These are phyloP conservation scores for Ptilodon capucinus DNA, from an alignment of 2,888 invertebrate genomes.

Conservation along the genomic window DNA sequence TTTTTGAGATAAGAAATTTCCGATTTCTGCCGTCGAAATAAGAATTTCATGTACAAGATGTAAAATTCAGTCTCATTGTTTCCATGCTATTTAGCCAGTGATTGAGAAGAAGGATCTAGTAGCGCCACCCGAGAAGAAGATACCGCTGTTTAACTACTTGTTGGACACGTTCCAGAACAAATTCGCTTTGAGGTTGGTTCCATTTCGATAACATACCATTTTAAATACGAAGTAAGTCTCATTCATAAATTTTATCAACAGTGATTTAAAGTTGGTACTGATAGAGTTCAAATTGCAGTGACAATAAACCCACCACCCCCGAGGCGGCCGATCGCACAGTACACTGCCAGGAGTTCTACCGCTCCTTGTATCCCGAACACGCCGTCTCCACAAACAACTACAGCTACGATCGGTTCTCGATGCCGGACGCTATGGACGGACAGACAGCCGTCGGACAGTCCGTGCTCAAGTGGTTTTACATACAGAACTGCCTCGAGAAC, in stretches of 20 bases:
- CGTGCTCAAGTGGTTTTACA: constrained; percentile 60
- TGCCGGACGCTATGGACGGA: constrained; percentile 39
- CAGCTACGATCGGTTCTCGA: constrained; percentile 61
- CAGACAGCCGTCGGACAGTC: constrained; percentile 36
- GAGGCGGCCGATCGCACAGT: constrained; percentile 36
- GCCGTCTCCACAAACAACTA: constrained; percentile 39
- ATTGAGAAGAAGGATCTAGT: constrained; percentile 77
- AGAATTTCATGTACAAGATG: too few species aligned
- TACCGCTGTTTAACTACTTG: constrained; percentile 62
- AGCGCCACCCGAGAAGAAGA: constrained; percentile 53
- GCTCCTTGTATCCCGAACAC: constrained; percentile 53
- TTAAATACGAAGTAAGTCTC: too few species aligned
- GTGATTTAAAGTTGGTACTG: neutral
- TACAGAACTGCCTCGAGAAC: constrained; percentile 53
- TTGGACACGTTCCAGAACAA: constrained; percentile 64
- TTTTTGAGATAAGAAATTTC: too few species aligned
- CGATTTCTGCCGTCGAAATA: too few species aligned
- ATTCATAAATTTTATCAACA: too few species aligned
- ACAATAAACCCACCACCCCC: constrained; percentile 21
- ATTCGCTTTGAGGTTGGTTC: constrained; percentile 49
- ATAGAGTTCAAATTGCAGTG: constrained; percentile 25
- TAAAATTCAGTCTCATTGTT: too few species aligned
- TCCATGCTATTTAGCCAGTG: constrained; percentile 70
- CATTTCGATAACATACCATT: neutral
- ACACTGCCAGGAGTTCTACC: constrained; percentile 67